These are phyloP conservation scores for Nephrotoma appendiculata DNA, from an alignment of 2,888 invertebrate species.

Conservation along the genomic window DNA sequence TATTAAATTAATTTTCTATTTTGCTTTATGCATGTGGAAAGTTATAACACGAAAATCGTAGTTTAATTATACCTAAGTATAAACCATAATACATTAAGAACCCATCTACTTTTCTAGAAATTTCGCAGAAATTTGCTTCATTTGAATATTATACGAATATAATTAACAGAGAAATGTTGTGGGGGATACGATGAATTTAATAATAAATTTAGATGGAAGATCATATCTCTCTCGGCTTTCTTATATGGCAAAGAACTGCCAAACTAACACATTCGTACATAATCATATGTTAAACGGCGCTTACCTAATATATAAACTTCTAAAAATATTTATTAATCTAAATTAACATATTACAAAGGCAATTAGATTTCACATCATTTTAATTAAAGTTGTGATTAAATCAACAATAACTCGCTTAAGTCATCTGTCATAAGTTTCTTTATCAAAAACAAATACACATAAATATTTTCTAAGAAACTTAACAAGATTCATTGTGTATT, in stretches of 20 bases:
- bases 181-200: too few species aligned
- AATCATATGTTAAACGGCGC: background rate
- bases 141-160: background rate
- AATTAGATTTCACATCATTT: background rate
- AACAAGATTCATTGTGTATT: background rate
- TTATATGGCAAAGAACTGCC: too few species aligned
- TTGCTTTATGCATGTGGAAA: background rate
- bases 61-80: background rate
- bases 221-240: too few species aligned
- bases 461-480: background rate
- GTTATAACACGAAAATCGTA: background rate
- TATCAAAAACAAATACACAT: background rate
- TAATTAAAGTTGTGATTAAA: background rate
- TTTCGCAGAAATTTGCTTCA: background rate
- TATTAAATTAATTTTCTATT: background rate
- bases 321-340: background rate
- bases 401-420: background rate
- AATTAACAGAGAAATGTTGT: too few species aligned
- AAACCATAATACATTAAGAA: background rate
- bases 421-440: background rate
- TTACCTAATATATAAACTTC: background rate
- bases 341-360: background rate
- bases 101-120: background rate
- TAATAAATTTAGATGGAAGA: too few species aligned
- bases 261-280: too few species aligned